Conservation (phyloP, 1,140 invertebrate species). For the Drosophila sucinea region DNA sequence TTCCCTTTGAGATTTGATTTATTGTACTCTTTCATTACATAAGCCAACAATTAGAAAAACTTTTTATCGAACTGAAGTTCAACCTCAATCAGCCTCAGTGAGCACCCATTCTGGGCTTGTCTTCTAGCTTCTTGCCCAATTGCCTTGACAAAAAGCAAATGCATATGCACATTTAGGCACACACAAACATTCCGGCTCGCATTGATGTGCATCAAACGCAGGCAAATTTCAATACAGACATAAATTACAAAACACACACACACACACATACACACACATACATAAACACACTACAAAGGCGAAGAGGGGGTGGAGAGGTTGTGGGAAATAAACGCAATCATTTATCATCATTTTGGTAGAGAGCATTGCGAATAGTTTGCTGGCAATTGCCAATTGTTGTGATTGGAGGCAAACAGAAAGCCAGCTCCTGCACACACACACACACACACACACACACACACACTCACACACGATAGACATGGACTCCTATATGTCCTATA, state of each 20-base stretch:
- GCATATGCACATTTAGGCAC: background rate
- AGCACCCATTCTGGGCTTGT: background rate
- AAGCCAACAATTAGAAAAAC: slow-evolving; percentile 4
- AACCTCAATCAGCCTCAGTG: slow-evolving; percentile 1
- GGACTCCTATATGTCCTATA: too few species aligned
- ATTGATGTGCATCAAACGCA: slow-evolving; percentile 15
- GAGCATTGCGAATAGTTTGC: slow-evolving; percentile 55
- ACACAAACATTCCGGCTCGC: background rate
- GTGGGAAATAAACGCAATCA: slow-evolving; percentile 44
- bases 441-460: slow-evolving; percentile 17
- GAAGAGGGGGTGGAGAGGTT: slow-evolving; percentile 18
- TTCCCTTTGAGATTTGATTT: background rate
- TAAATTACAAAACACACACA: slow-evolving; percentile 24
- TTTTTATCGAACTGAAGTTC: background rate
- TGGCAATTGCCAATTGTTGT: slow-evolving; percentile 59
- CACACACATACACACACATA: background rate
- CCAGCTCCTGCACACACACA: slow-evolving; percentile 14
- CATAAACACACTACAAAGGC: background rate
- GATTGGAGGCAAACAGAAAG: slow-evolving; percentile 51
- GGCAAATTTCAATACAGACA: slow-evolving; percentile 26
- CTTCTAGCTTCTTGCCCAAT: slow-evolving; percentile 19
- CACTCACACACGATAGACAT: slow-evolving; percentile 4
- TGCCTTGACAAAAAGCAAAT: slow-evolving; percentile 19
- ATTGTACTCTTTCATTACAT: background rate
- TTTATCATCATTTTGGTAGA: slow-evolving; percentile 57